A percentile compares a stretch with the other conserved stretches of the same genome.
Conservation (phyloP, 2,113 vertebrate genomes). For the Vulpes vulpes region DNA sequence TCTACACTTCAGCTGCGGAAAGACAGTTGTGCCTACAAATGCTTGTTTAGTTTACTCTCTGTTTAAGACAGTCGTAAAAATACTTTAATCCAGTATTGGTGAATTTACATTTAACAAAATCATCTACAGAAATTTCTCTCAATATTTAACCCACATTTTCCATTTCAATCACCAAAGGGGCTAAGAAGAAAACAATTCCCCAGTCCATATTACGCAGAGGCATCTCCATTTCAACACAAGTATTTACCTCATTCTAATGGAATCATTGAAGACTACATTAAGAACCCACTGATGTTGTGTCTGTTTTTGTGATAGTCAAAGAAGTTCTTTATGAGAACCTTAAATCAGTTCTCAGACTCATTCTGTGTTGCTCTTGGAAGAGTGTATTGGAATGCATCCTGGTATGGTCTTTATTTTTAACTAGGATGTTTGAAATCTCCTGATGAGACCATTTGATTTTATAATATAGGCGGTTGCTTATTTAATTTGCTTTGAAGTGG, state of each 20-base stretch:
- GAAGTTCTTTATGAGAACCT: not conserved
- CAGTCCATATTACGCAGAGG: not conserved
- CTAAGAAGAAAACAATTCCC: not conserved
- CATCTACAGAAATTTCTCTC: not conserved
- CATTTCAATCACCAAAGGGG: constrained; percentile 1
- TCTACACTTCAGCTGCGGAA: not conserved
- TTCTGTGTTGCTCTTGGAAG: not conserved
- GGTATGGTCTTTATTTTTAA: not conserved
- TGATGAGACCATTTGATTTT: not conserved
- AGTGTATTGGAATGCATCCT: not conserved
- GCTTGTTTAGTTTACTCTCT: constrained; percentile 4
- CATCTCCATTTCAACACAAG: not conserved
- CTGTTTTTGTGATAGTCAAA: not conserved
- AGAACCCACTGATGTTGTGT: not conserved
- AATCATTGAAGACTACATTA: not conserved
- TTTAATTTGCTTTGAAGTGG: not conserved
- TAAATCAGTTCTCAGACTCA: not conserved
- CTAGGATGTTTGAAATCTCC: not conserved
- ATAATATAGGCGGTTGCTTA: not conserved
- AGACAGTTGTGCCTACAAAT: constrained; percentile 11
- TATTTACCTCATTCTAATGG: not conserved
- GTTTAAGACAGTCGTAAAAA: not conserved
- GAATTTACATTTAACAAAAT: not conserved
- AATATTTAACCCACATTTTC: not conserved
- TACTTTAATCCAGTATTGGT: not conserved